These are phyloP conservation scores for Thecocarcelia acutangulata DNA, from an alignment of 2,888 invertebrate genomes.

Conservation along the genomic window DNA sequence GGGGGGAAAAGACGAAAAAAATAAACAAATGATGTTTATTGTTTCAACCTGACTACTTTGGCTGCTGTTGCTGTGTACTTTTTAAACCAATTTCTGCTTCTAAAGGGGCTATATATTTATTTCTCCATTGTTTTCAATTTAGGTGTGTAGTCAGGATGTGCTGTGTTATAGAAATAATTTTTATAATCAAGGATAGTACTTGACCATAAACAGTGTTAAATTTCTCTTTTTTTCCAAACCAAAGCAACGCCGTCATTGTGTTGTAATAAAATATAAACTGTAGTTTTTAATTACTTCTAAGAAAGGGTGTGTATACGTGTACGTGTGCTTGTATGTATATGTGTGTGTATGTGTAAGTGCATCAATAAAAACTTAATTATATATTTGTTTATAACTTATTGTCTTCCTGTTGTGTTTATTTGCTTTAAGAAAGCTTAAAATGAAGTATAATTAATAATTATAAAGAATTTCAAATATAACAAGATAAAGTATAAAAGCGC, in stretches of 20 bases:
- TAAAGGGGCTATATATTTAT: background rate
- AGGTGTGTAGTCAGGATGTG: conserved; percentile 1
- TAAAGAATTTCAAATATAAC: background rate
- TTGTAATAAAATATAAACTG: background rate
- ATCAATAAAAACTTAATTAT: conserved; percentile 25
- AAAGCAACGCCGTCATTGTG: background rate
- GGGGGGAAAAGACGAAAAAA: background rate
- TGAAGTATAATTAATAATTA: conserved; percentile 3
- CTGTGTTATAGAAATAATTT: conserved; percentile 16
- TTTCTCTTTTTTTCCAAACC: conserved; percentile 5
- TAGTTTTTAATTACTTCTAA: background rate
- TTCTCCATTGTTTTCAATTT: background rate
- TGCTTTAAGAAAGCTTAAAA: background rate
- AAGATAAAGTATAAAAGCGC: background rate
- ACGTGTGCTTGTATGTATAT: background rate
- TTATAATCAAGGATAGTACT: conserved; percentile 47
- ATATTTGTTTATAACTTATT: conserved; percentile 1
- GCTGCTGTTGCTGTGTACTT: conserved; percentile 32
- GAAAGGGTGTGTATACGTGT: background rate
- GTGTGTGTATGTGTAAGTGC: conserved; percentile 9
- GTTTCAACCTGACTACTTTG: conserved; percentile 49
- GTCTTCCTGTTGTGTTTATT: background rate
- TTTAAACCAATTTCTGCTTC: conserved; percentile 4
- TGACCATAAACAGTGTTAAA: conserved; percentile 45
- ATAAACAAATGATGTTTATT: conserved; percentile 22